Percentiles rank a stretch among this genome's conserved stretches.
These are phyloP conservation scores for Eulacestoma nigropectus DNA, from an alignment of 2,113 vertebrate species.

Conservation along the genomic window DNA sequence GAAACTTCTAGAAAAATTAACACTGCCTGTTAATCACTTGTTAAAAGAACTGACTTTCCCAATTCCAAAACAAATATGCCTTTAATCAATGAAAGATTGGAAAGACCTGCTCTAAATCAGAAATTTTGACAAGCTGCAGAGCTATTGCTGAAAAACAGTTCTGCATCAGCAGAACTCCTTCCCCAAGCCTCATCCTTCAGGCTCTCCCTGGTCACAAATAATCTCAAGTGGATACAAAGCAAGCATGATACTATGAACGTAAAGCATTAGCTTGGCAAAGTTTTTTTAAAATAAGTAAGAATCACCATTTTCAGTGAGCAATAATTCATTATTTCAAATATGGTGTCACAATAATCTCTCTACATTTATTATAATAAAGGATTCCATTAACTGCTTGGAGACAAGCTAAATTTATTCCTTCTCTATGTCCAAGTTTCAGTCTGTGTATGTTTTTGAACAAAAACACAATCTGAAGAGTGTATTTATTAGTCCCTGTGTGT, in stretches of 20 bases:
- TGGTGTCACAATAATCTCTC: neutral
- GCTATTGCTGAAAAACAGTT: neutral
- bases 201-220: neutral
- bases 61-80: neutral
- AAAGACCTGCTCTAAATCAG: neutral
- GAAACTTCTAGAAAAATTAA: neutral
- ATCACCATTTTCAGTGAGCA: neutral
- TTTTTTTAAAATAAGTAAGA: neutral
- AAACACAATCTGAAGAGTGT: neutral
- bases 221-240: neutral
- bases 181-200: neutral
- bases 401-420: neutral
- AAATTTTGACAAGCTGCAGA: neutral
- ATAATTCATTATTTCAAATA: neutral
- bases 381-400: neutral
- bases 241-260: neutral
- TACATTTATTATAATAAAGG: neutral
- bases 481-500: neutral
- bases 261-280: neutral
- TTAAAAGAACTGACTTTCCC: neutral
- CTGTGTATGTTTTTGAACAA: neutral
- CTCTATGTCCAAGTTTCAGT: neutral
- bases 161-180: neutral
- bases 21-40: neutral
- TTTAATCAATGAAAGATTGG: neutral